phyloP scores from a whole-genome alignment of 2,797 vertebrate genomes.

The Sphenopsis melanotis region DNA sequence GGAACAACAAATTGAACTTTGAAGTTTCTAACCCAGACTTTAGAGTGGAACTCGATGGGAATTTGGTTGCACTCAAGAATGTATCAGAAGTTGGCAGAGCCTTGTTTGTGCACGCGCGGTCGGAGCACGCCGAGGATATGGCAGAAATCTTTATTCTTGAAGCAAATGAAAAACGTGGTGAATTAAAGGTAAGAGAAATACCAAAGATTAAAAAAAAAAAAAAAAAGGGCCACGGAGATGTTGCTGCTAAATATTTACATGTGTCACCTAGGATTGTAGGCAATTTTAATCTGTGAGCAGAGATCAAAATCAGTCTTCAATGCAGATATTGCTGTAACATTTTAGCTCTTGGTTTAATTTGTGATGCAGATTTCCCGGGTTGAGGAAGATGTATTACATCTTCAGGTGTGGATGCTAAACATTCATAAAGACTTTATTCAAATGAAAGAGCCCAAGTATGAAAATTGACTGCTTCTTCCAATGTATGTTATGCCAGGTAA shows the following conservation, averaged over 20 bases:
- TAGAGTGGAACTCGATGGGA: conserved; percentile 80
- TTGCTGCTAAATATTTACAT: not conserved
- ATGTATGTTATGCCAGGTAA: not conserved
- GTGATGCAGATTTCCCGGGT: not conserved
- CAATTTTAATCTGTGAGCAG: not conserved
- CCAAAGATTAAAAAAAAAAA: not conserved
- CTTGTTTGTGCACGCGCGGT: conserved; percentile 83
- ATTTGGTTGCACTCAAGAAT: conserved; percentile 80
- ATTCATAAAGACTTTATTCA: not conserved
- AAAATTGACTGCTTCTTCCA: not conserved
- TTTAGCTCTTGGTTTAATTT: not conserved
- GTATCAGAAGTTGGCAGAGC: conserved; percentile 70
- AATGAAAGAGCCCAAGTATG: not conserved
- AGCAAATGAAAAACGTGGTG: conserved; percentile 65
- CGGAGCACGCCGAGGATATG: conserved; percentile 82
- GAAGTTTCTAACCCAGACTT: conserved; percentile 89
- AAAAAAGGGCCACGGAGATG: not conserved
- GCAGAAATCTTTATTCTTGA: conserved; percentile 83
- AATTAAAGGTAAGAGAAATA: conserved; percentile 79
- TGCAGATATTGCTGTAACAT: not conserved
- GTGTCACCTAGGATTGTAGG: not conserved
- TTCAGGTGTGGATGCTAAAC: not conserved
- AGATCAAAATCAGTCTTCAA: not conserved
- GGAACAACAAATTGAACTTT: conserved; percentile 84
- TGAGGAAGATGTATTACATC: not conserved